These are phyloP conservation scores for Cyclargus thomasi DNA, from an alignment of 1,140 invertebrate genomes.

Conservation along the genomic window DNA sequence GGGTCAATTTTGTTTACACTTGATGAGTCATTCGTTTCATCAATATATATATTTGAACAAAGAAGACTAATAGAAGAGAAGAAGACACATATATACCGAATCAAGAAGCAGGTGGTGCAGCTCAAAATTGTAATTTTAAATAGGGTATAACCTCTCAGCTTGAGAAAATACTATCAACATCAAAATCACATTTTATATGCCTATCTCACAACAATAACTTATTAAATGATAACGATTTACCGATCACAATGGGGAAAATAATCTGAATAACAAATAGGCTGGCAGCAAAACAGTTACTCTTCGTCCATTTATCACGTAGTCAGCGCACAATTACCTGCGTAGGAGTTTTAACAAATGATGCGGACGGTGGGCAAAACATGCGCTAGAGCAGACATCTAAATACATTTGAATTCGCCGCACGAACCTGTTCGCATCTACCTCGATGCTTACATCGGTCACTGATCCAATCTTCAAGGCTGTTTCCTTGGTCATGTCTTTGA, in stretches of 20 bases:
- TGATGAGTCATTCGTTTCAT: background rate
- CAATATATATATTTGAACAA: background rate
- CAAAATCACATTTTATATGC: too few species aligned
- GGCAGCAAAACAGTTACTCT: background rate
- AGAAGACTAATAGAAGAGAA: background rate
- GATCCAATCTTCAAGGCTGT: conserved; percentile 7
- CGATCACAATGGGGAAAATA: background rate
- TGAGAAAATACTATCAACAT: too few species aligned
- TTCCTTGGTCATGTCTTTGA: background rate
- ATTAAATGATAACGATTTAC: background rate
- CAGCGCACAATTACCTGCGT: conserved; percentile 2
- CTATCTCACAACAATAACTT: background rate
- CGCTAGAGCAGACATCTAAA: conserved; percentile 1
- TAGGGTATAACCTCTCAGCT: too few species aligned
- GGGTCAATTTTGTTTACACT: background rate
- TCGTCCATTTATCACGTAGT: background rate
- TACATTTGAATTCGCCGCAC: conserved; percentile 6
- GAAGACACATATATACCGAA: background rate
- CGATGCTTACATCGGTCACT: conserved; percentile 8
- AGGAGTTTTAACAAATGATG: conserved; percentile 9
- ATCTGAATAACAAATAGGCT: background rate
- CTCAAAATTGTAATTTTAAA: too few species aligned
- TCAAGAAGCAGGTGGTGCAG: background rate
- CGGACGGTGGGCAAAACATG: conserved; percentile 5
- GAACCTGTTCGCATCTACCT: background rate